Base-by-base conservation (phyloP, 1,140 invertebrate species). In the Conus betulinus region DNA sequence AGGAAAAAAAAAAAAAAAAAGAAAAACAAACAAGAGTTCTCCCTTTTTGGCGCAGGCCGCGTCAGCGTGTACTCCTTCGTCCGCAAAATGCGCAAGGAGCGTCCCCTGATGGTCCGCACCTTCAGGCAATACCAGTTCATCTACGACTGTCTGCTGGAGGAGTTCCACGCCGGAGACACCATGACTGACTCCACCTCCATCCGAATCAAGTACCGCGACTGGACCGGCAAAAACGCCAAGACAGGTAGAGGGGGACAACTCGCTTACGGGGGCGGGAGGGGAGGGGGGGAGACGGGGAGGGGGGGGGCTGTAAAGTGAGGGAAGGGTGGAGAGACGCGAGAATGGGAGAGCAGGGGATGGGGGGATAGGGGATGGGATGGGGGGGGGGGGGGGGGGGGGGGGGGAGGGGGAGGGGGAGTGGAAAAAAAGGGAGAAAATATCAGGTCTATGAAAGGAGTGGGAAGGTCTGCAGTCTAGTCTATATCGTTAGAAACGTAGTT, bases 71-170 rank as follows among this genome's bases (percentile, higher is more conserved):
- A 89, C 84, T 91, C 93, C 8, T 94, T 92, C 86, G 91, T 94
- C 4, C 90, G 91, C 13, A 91, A 89, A 55, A 94, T 95, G 91
- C 88, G 95, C 27, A 92, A 93, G 84, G 89, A 93, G 74, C 89
- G 94, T 8, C 88, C 92, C 17, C 90, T 89, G 25, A 94, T 95
- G 94, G 94, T 95, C 10, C 88, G 94, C 25, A 95, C 95, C 5
- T 87, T 92, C 23, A 94, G 93, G 76, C 93, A 95, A 85, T 95
- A 95, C 85, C 84, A 93, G 17, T 94, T 95, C 83, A 94, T 95
- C 55, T 95, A 95, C 86, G 94, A 95, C 63, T 91, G 91, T 15
- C 89, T 95, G 23, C 94, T 94, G 88, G 95, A 95, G 90, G 91
- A 91, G 25, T 92, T 94, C 79, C 89, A 93, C 20, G 92, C 91